Percentiles rank a stretch among this genome's conserved stretches.
Conservation (phyloP, 1,140 invertebrate species). For the Tetragonula clypearis region DNA sequence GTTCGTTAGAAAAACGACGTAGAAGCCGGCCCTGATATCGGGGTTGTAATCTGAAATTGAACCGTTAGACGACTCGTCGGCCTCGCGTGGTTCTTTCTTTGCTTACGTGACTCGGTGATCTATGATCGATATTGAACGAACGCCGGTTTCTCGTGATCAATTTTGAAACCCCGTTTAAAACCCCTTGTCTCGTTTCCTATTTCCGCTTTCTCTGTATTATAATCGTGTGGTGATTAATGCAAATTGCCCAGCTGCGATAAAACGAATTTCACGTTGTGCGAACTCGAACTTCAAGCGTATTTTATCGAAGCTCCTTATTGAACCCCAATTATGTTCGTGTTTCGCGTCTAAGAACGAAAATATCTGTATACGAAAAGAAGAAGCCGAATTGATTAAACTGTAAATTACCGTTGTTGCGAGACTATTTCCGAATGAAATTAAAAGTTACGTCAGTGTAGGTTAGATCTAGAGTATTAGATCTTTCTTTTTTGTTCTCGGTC, state of each 20-base stretch:
- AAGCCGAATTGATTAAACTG: neutral
- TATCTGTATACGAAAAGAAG: too few species aligned
- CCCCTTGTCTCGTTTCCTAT: neutral
- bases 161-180: neutral
- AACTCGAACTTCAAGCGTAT: neutral
- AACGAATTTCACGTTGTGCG: neutral
- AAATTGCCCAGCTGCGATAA: neutral
- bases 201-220: neutral
- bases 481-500: neutral
- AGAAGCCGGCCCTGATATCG: slow-evolving; percentile 23
- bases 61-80: slow-evolving; percentile 38
- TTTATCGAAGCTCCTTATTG: neutral
- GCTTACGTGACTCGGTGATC: neutral
- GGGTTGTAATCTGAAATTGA: slow-evolving; percentile 44
- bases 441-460: neutral
- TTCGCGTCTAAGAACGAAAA: neutral
- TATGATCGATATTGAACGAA: neutral
- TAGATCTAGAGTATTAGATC: neutral
- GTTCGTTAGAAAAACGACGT: slow-evolving; percentile 52
- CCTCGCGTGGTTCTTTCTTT: neutral
- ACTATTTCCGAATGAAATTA: neutral
- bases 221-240: neutral
- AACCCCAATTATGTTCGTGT: neutral
- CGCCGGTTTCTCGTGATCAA: neutral
- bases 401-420: neutral